Percentiles rank a stretch among this genome's conserved stretches.
Conservation (phyloP, 2,888 invertebrate species). For the Drosophila diplacantha region DNA sequence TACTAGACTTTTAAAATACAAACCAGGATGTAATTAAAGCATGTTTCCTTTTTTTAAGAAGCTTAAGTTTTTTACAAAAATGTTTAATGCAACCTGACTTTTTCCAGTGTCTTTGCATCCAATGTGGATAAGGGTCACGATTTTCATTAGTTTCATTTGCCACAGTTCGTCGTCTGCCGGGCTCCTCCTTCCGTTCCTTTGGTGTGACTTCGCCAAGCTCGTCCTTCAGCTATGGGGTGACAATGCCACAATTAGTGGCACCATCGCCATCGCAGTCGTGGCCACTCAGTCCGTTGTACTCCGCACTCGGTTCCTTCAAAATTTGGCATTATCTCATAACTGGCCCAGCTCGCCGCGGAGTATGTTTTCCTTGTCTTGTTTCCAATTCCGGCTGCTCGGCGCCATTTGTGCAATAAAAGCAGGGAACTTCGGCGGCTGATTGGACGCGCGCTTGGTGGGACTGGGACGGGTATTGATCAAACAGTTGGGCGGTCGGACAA, state of each 20-base stretch:
- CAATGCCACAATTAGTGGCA: slow-evolving; percentile 70
- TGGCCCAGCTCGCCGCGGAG: slow-evolving; percentile 15
- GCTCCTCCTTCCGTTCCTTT: slow-evolving; percentile 12
- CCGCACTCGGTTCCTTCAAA: slow-evolving; percentile 24
- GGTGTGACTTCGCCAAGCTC: slow-evolving; percentile 17
- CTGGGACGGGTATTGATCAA: slow-evolving; percentile 70
- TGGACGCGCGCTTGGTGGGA: slow-evolving; percentile 16
- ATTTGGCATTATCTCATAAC: slow-evolving; percentile 52
- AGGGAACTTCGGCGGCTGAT: slow-evolving; percentile 51
- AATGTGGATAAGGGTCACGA: slow-evolving; percentile 67
- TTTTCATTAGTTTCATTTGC: slow-evolving; percentile 73
- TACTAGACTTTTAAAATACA: too few species aligned
- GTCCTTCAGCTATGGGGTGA: slow-evolving; percentile 36
- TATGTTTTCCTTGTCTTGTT: slow-evolving; percentile 22
- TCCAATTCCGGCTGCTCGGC: slow-evolving; percentile 49
- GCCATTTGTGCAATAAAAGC: slow-evolving; percentile 44
- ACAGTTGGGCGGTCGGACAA: slow-evolving; percentile 53
- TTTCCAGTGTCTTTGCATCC: slow-evolving; percentile 29
- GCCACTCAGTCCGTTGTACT: slow-evolving; percentile 1
- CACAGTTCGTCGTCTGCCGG: slow-evolving; percentile 38
- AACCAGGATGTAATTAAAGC: too few species aligned
- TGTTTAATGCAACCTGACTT: neutral
- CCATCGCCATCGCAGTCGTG: slow-evolving; percentile 37
- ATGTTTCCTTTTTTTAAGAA: neutral
- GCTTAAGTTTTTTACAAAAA: neutral